phyloP scores from a whole-genome alignment of 2,797 vertebrate species.

The Catostomus latipinnis region DNA sequence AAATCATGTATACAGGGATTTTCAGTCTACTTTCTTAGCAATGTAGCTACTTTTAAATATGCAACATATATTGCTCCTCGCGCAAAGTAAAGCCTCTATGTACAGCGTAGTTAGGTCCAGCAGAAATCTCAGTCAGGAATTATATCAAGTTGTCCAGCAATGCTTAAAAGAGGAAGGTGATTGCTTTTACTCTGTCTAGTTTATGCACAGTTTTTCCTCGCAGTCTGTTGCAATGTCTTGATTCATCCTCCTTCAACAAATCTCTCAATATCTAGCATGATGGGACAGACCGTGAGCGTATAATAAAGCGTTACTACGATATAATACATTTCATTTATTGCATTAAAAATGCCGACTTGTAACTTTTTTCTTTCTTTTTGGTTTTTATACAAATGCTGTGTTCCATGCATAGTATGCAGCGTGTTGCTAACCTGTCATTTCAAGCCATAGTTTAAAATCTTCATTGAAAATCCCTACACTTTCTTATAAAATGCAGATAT shows the following conservation, averaged over 20 bases:
- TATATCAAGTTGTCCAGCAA: slow-evolving; percentile 1
- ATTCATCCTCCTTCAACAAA: no score
- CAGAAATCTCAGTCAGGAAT: background rate
- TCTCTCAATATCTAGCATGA: background rate
- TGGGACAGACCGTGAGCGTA: background rate
- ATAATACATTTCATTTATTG: slow-evolving; percentile 3
- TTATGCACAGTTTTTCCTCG: background rate
- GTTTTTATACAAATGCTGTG: no score
- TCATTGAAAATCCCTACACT: background rate
- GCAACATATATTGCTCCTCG: background rate
- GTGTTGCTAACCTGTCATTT: slow-evolving; percentile 6
- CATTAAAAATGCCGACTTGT: background rate
- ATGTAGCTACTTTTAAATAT: background rate
- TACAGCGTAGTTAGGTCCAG: background rate
- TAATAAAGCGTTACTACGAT: background rate
- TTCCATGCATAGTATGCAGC: background rate
- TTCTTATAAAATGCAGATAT: background rate
- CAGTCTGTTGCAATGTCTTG: no score
- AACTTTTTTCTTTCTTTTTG: no score
- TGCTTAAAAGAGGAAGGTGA: slow-evolving; percentile 1
- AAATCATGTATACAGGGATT: background rate
- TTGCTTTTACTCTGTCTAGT: background rate
- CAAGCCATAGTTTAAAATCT: background rate
- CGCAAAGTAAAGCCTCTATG: background rate
- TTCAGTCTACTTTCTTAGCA: background rate